A percentile compares a stretch with the other conserved stretches of the same genome.
phyloP scores from a whole-genome alignment of 2,113 vertebrate genomes.

The Sisor rabdophorus region DNA sequence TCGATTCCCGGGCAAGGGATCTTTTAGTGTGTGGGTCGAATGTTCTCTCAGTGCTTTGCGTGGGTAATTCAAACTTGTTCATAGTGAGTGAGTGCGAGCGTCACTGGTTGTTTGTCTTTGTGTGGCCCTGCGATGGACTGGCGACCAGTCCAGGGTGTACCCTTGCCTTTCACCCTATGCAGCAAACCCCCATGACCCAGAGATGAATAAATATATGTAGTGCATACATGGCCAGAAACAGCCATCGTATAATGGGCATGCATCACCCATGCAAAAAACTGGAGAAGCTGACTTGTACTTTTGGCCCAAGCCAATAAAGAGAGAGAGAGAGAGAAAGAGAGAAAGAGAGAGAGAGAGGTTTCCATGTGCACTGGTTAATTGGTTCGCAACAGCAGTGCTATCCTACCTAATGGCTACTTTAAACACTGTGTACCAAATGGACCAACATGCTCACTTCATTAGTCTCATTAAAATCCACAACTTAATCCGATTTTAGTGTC shows the following conservation, averaged over 20 bases:
- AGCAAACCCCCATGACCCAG: no score
- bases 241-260: constrained; percentile 42
- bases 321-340: neutral
- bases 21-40: no score
- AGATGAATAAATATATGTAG: constrained; percentile 36
- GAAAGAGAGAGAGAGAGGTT: neutral
- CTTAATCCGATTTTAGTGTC: constrained; percentile 28
- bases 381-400: constrained; percentile 42
- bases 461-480: constrained; percentile 39
- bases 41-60: no score
- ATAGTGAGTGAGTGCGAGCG: no score
- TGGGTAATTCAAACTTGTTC: no score
- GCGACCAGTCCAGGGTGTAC: no score
- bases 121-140: no score
- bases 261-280: constrained; percentile 54
- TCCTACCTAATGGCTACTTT: constrained; percentile 54
- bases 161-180: no score
- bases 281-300: constrained; percentile 25
- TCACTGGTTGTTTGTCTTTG: no score
- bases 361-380: constrained; percentile 52
- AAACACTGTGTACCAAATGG: constrained; percentile 46
- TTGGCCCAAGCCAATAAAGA: constrained; percentile 46
- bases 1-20: no score
- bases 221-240: constrained; percentile 46
- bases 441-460: constrained; percentile 33